Conservation (phyloP, 92 coral and sea anemone species). For the Umimayanthus chanpuru region DNA sequence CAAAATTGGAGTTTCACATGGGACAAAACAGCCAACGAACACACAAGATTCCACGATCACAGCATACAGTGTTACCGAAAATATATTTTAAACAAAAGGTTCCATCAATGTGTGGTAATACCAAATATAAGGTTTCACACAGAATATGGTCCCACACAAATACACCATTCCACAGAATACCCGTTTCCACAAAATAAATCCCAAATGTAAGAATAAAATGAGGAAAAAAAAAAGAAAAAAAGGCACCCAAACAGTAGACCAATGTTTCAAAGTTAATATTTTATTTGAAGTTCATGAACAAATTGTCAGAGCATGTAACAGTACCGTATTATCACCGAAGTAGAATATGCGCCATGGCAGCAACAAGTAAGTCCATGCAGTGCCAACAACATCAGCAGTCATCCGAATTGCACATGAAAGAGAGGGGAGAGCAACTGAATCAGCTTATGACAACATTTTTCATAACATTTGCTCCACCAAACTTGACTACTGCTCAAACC, state of each 20-base stretch:
- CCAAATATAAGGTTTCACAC: neutral
- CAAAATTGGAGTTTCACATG: neutral
- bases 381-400: neutral
- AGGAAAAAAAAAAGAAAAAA: neutral
- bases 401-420: slow-evolving; percentile 31
- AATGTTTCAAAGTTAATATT: neutral
- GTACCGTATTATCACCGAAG: slow-evolving; percentile 17
- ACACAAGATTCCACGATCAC: neutral
- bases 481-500: neutral
- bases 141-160: neutral
- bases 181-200: neutral
- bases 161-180: neutral
- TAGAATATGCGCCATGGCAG: neutral
- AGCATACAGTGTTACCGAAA: neutral
- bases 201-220: neutral
- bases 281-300: neutral
- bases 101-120: neutral
- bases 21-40: neutral
- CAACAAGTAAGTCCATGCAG: neutral
- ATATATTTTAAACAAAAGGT: no score
- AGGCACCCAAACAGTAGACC: neutral
- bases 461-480: neutral
- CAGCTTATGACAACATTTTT: slow-evolving; percentile 8
- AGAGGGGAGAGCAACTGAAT: slow-evolving; percentile 19
- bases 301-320: neutral